Evolutionary conservation across 2,888 invertebrate species (phyloP).

Genomic region (Metallyticus violacea): DNA sequence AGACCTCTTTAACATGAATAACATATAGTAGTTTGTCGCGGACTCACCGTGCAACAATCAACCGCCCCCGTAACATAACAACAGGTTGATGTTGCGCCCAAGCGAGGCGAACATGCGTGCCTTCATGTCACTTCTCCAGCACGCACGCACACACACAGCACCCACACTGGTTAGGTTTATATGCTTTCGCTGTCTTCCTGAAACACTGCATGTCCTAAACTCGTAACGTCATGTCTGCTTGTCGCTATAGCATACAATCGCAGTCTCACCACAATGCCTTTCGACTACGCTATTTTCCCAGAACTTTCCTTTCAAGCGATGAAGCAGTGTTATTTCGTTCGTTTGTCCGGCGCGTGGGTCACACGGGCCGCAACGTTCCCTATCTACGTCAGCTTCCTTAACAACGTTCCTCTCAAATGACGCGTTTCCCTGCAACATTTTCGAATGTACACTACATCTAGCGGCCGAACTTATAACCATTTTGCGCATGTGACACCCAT

Average conservation of each 20-base stretch:
- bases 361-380: slow-evolving; percentile 21
- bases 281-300: neutral
- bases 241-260: neutral
- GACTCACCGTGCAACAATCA: neutral
- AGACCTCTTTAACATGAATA: neutral
- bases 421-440: slow-evolving; percentile 28
- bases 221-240: neutral
- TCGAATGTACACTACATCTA: slow-evolving; percentile 31
- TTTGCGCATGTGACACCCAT: neutral
- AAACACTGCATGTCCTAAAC: neutral
- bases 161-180: neutral
- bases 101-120: slow-evolving; percentile 6
- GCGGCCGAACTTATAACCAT: slow-evolving; percentile 23
- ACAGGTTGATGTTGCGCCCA: slow-evolving; percentile 1
- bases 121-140: slow-evolving; percentile 14
- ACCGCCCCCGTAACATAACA: slow-evolving; percentile 8
- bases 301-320: neutral
- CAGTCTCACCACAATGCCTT: neutral
- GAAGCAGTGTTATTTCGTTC: neutral
- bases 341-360: slow-evolving; percentile 29
- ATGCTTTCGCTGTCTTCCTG: slow-evolving; percentile 5
- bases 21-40: neutral
- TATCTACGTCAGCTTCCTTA: slow-evolving; percentile 20
- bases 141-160: neutral
- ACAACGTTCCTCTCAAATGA: slow-evolving; percentile 24